Conservation (phyloP, 2,888 invertebrate genomes). For the Deladenus siricidicola region DNA sequence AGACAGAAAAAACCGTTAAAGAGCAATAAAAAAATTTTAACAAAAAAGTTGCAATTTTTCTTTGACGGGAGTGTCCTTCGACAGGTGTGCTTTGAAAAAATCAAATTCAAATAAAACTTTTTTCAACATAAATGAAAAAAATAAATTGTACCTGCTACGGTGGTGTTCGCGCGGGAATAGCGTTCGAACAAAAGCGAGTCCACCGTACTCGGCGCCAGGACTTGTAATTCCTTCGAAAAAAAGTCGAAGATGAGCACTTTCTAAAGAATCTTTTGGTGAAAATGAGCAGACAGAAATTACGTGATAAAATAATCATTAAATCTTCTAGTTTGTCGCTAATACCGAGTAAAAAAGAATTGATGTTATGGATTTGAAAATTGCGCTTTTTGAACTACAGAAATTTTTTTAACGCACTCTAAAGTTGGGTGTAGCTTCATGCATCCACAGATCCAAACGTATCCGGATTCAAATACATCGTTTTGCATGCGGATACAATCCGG, state of each 20-base stretch:
- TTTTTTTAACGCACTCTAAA: neutral
- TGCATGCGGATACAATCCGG: too few species aligned
- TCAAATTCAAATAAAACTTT: too few species aligned
- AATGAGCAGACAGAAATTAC: neutral
- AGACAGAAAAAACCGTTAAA: too few species aligned
- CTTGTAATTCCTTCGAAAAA: constrained; percentile 10
- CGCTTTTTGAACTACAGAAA: neutral
- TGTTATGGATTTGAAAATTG: too few species aligned
- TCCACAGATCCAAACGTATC: too few species aligned
- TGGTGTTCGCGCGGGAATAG: constrained; percentile 5
- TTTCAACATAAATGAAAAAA: too few species aligned
- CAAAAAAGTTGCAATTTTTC: too few species aligned
- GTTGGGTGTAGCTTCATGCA: neutral
- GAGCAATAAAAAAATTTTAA: too few species aligned
- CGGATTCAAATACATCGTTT: too few species aligned
- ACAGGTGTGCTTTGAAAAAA: too few species aligned
- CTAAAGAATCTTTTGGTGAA: neutral
- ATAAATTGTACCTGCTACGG: constrained; percentile 6
- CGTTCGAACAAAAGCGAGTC: constrained; percentile 9
- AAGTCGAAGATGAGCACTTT: constrained; percentile 16
- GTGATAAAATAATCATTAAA: neutral
- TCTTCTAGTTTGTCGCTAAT: neutral
- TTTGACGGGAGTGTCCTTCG: too few species aligned
- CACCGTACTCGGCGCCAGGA: constrained; percentile 7
- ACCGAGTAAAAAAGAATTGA: neutral